A percentile compares a stretch with the other conserved stretches of the same genome.
These are phyloP conservation scores for Riparia riparia DNA, from an alignment of 2,113 vertebrate genomes.

Conservation along the genomic window DNA sequence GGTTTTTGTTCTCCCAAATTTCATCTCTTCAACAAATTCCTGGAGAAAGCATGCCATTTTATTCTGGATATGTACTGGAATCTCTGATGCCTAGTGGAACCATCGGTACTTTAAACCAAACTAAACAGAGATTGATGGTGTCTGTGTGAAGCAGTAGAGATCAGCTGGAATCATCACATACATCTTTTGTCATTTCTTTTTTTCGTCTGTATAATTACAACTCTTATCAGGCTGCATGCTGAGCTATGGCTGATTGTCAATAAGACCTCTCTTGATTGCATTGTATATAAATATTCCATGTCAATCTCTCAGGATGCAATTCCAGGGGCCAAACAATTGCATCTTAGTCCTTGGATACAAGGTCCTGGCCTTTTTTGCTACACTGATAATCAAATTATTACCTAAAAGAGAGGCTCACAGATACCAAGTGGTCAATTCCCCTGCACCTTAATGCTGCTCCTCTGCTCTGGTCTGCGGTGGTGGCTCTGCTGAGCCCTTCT, in stretches of 20 bases:
- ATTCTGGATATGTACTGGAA: neutral
- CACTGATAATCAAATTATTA: neutral
- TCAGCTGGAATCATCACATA: neutral
- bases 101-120: slow-evolving; percentile 5
- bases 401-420: neutral
- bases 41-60: neutral
- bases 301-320: neutral
- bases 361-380: neutral
- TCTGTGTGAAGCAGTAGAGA: neutral
- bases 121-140: neutral
- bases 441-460: neutral
- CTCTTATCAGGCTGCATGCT: slow-evolving; percentile 32
- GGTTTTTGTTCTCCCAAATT: neutral
- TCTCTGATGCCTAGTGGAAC: neutral
- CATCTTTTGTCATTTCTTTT: slow-evolving; percentile 9
- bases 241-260: slow-evolving; percentile 46
- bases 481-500: neutral
- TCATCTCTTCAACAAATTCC: neutral
- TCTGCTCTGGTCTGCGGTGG: neutral
- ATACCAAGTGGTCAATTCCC: neutral
- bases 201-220: slow-evolving; percentile 14
- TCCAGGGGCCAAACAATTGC: neutral
- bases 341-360: neutral
- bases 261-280: slow-evolving; percentile 48
- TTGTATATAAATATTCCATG: slow-evolving; percentile 6